Conservation (phyloP, 2,888 invertebrate genomes). For the Siphlonurus alternatus region DNA sequence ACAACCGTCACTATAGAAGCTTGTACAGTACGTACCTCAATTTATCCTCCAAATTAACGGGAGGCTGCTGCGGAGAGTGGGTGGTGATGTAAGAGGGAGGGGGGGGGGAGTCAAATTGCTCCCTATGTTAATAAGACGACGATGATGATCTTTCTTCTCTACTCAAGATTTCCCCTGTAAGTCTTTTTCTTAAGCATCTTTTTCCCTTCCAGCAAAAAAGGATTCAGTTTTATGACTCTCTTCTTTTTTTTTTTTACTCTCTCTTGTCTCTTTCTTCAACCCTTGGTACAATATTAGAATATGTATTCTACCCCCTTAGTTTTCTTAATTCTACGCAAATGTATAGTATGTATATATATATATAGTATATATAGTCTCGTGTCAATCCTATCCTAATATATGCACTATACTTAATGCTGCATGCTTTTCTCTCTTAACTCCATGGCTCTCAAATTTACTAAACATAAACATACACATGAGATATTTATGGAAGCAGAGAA, state of each 20-base stretch:
- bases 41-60: neutral
- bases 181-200: neutral
- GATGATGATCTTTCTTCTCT: neutral
- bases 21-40: neutral
- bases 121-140: neutral
- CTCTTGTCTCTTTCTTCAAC: neutral
- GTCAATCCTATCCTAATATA: no score
- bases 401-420: no score
- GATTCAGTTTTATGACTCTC: conserved; percentile 1
- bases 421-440: no score
- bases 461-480: no score
- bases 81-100: neutral
- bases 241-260: neutral
- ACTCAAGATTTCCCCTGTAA: neutral
- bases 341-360: no score
- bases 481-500: no score
- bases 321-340: neutral
- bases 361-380: no score
- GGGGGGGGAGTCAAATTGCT: neutral
- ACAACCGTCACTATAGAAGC: no score
- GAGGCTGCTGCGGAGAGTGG: neutral
- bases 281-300: neutral
- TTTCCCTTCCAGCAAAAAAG: neutral
- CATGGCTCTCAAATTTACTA: no score
- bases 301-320: neutral